phyloP scores from a whole-genome alignment of 2,113 vertebrate genomes.

The Eurypyga helias region DNA sequence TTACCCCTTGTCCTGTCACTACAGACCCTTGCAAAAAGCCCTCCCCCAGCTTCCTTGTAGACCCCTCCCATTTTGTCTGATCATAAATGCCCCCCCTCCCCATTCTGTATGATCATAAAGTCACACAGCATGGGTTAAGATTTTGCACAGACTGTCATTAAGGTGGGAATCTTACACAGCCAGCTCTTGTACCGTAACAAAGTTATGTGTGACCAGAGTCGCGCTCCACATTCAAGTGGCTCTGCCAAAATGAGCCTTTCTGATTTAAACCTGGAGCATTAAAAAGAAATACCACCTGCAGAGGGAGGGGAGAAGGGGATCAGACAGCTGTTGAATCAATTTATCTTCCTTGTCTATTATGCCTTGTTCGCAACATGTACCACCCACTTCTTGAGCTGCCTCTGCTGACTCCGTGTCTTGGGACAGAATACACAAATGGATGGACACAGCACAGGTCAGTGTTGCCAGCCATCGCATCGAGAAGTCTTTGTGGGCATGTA shows the following conservation, averaged over 20 bases:
- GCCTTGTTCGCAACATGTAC: background rate
- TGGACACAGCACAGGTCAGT: background rate
- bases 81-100: no score
- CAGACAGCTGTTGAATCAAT: background rate
- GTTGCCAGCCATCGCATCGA: rapidly evolving
- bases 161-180: background rate
- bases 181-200: background rate
- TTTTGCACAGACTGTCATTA: background rate
- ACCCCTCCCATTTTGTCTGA: no score
- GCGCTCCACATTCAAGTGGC: background rate
- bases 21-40: no score
- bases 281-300: background rate
- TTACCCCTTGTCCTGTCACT: no score
- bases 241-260: background rate
- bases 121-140: background rate
- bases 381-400: background rate
- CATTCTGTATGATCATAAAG: background rate
- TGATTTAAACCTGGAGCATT: background rate
- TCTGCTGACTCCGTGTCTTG: background rate
- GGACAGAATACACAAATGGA: background rate
- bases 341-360: background rate
- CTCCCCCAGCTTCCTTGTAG: no score
- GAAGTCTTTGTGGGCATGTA: background rate
- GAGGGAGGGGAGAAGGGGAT: background rate
- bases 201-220: background rate